Conservation (phyloP, 2,797 vertebrate species). For the Galaxias olidus region DNA sequence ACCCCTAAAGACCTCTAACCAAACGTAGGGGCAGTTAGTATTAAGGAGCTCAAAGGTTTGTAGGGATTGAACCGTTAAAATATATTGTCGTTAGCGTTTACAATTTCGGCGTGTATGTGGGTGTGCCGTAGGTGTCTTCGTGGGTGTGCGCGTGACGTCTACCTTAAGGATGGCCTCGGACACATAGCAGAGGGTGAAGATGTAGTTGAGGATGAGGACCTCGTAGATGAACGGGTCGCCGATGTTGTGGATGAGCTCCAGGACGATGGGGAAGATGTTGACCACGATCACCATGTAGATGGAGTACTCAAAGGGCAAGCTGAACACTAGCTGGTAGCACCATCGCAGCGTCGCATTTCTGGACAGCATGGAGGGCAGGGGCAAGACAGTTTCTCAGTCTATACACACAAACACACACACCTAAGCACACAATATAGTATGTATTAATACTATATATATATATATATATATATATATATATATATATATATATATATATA, state of each 20-base stretch:
- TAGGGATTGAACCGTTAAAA: too few relatives aligned
- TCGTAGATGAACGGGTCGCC: background rate
- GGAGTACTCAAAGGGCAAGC: conserved; percentile 29
- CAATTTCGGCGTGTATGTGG: too few relatives aligned
- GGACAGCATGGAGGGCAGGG: background rate
- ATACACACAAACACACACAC: too few relatives aligned
- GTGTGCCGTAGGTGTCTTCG: background rate
- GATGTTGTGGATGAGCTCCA: conserved; percentile 17
- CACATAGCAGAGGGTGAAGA: conserved; percentile 26
- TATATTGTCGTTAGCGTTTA: too few relatives aligned
- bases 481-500: too few relatives aligned
- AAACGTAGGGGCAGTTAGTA: too few relatives aligned
- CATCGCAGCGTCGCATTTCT: conserved; percentile 10
- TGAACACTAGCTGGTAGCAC: conserved; percentile 25
- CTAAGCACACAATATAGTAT: too few relatives aligned
- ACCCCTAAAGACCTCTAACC: too few relatives aligned
- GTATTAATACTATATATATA: too few relatives aligned
- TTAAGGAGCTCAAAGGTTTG: too few relatives aligned
- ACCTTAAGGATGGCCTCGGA: conserved; percentile 23
- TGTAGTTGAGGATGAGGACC: conserved; percentile 23
- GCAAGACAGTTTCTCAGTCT: background rate
- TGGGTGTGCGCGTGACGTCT: background rate
- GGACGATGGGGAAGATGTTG: conserved; percentile 32
- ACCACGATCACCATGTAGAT: conserved; percentile 29
- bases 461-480: too few relatives aligned